These are phyloP conservation scores for Echinometra lucunter DNA, from an alignment of 53 echinoderm and acorn worm genomes.

Conservation along the genomic window DNA sequence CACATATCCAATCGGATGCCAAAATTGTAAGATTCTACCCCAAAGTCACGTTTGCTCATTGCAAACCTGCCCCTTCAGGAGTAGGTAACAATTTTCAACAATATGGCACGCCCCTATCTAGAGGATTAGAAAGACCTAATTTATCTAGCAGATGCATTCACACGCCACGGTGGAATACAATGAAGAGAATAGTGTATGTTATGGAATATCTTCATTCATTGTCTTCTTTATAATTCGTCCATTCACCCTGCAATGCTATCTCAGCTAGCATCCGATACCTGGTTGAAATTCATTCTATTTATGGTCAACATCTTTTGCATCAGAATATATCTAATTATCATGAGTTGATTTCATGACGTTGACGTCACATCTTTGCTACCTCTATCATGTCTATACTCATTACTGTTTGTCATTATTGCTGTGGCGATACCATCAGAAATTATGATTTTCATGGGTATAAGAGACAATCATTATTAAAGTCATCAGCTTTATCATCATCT, in stretches of 20 bases:
- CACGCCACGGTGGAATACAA: background rate
- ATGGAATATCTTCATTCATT: background rate
- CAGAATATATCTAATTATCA: background rate
- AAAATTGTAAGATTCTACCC: background rate
- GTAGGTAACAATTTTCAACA: background rate
- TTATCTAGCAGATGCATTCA: background rate
- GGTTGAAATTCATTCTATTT: background rate
- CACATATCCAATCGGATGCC: background rate
- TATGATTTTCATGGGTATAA: background rate
- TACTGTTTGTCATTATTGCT: background rate
- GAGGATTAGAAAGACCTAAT: constrained; percentile 4
- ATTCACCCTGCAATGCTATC: background rate
- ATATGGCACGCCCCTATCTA: constrained; percentile 22
- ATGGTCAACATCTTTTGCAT: background rate
- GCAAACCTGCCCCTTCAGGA: background rate
- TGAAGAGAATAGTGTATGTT: background rate
- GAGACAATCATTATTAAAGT: background rate
- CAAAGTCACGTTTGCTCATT: background rate
- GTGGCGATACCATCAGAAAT: background rate
- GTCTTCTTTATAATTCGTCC: background rate
- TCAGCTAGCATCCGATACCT: background rate
- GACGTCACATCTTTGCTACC: background rate
- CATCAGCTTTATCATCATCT: background rate
- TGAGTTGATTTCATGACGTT: background rate
- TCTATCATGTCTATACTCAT: background rate